Conservation (phyloP, 2,888 invertebrate species). For the Cataglyphis altisquamis region DNA sequence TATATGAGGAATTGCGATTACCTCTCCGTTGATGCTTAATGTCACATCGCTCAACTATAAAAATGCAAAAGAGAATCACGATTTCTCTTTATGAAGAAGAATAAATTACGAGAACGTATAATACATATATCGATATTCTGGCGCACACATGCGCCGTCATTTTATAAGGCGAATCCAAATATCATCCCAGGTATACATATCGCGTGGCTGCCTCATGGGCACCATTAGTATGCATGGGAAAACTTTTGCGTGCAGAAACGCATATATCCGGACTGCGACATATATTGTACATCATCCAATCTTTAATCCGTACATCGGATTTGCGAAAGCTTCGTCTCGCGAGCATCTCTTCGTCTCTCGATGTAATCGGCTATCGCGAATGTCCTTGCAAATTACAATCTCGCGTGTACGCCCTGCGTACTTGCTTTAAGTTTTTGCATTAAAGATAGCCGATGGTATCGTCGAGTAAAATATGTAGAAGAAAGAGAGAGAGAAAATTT, state of each 20-base stretch:
- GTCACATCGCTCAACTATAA: neutral
- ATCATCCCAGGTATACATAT: neutral
- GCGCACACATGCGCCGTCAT: neutral
- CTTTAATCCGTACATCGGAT: neutral
- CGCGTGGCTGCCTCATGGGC: neutral
- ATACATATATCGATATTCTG: neutral
- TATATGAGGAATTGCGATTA: neutral
- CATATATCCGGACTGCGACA: neutral
- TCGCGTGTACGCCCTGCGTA: slow-evolving; percentile 34
- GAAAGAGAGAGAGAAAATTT: neutral
- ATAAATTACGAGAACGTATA: neutral
- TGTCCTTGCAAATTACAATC: slow-evolving; percentile 41
- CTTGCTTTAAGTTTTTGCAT: slow-evolving; percentile 12
- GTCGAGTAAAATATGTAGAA: neutral
- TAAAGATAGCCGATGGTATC: slow-evolving; percentile 32
- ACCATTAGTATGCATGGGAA: slow-evolving; percentile 79
- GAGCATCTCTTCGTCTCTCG: neutral
- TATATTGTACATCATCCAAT: neutral
- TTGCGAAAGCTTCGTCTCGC: neutral
- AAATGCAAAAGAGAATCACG: neutral
- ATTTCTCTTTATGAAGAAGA: neutral
- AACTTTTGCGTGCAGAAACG: slow-evolving; percentile 68
- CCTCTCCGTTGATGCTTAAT: neutral
- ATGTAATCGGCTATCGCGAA: neutral
- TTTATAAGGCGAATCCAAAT: neutral